phyloP scores from a whole-genome alignment of 2,797 vertebrate species.

The Mus spretus region DNA sequence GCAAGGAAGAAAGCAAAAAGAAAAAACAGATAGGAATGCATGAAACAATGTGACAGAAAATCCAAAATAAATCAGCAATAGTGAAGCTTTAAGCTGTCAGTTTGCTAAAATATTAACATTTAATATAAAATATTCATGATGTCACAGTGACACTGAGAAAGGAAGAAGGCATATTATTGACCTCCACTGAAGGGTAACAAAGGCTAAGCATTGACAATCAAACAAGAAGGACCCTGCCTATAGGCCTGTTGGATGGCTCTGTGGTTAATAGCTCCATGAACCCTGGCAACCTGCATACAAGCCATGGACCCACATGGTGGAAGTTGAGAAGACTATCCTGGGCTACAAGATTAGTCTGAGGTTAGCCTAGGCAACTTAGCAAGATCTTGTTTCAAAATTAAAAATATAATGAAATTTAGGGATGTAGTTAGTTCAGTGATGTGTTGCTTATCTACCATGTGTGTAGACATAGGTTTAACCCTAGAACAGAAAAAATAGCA shows the following conservation, averaged over 20 bases:
- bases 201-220: background rate
- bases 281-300: no score
- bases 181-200: background rate
- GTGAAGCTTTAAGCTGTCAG: background rate
- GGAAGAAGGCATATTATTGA: background rate
- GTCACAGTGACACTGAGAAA: background rate
- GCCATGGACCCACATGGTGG: background rate
- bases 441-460: background rate
- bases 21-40: background rate
- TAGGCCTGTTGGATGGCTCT: background rate
- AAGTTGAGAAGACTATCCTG: background rate
- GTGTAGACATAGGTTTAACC: background rate
- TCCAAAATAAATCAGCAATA: background rate
- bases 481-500: background rate
- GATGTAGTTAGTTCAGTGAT: background rate
- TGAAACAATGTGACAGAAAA: background rate
- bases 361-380: background rate
- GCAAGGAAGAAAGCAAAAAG: background rate
- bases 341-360: background rate
- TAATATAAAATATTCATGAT: background rate
- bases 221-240: background rate
- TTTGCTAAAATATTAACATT: conserved; percentile 10
- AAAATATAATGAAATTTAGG: background rate
- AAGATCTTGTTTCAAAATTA: background rate
- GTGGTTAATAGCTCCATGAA: background rate